Conservation (phyloP, 2,797 vertebrate genomes). For the Gymnothorax javanicus region DNA sequence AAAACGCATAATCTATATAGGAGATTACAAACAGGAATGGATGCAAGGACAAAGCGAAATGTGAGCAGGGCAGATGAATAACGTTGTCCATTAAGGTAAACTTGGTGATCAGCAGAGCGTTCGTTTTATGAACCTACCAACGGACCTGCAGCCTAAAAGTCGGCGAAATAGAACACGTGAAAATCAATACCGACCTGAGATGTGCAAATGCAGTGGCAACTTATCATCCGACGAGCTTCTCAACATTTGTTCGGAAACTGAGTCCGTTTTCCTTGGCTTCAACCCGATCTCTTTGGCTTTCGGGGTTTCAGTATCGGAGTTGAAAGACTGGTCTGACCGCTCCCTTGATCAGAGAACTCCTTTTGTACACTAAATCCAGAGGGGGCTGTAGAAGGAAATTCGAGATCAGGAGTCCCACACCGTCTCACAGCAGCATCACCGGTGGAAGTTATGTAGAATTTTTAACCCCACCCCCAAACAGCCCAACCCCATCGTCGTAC, state of each 20-base stretch:
- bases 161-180: not conserved
- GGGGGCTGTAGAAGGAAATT: not conserved
- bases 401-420: not conserved
- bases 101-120: not conserved
- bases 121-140: not conserved
- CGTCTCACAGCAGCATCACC: not conserved
- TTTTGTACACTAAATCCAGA: not conserved
- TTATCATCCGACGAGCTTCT: not conserved
- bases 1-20: not conserved
- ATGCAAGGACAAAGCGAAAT: not conserved
- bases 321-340: slow-evolving; percentile 14
- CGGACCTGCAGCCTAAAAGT: not conserved
- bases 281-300: not conserved
- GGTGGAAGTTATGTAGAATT: not conserved
- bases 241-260: not conserved
- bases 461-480: too few species aligned
- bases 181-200: not conserved
- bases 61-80: not conserved
- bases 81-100: not conserved
- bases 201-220: not conserved
- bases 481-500: too few species aligned
- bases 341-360: not conserved
- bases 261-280: not conserved
- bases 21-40: not conserved
- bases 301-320: not conserved